Percentiles rank a stretch among this genome's conserved stretches.
These are phyloP conservation scores for Drosophila mayri DNA, from an alignment of 1,140 invertebrate genomes.

Conservation along the genomic window DNA sequence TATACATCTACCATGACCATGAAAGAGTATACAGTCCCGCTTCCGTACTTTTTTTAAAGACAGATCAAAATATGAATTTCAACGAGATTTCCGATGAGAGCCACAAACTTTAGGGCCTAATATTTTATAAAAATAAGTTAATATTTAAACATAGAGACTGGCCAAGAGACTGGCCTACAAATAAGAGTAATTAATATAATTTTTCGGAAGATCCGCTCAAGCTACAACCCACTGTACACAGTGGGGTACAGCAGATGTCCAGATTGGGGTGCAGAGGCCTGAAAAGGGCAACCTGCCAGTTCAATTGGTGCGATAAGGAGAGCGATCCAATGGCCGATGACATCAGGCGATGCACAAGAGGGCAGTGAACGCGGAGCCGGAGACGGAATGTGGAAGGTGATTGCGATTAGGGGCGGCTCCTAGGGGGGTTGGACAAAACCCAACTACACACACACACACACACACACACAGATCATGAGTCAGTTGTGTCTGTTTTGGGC, in stretches of 20 bases:
- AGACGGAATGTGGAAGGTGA: not conserved
- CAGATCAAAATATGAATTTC: not conserved
- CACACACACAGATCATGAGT: constrained; percentile 16
- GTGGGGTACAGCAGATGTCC: not conserved
- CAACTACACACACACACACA: not conserved
- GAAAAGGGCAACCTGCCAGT: constrained; percentile 25
- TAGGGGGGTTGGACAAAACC: constrained; percentile 1
- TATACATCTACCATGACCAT: not conserved
- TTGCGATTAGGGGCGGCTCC: not conserved
- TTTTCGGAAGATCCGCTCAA: not conserved
- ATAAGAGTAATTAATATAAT: not conserved
- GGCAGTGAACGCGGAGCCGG: constrained; percentile 8
- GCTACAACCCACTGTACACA: constrained; percentile 3
- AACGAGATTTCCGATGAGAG: not conserved
- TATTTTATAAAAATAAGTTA: not conserved
- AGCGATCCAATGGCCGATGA: constrained; percentile 63
- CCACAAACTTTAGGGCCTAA: not conserved
- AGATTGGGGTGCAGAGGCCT: not conserved
- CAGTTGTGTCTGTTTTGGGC: constrained; percentile 16
- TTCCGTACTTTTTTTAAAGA: not conserved
- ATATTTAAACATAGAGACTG: not conserved
- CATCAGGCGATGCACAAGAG: constrained; percentile 64
- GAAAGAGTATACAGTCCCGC: not conserved
- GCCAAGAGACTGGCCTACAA: too few species aligned
- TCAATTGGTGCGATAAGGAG: constrained; percentile 53